Evolutionary conservation across 2,113 vertebrate species (phyloP).

Genomic region (Lampris megalopsis): DNA sequence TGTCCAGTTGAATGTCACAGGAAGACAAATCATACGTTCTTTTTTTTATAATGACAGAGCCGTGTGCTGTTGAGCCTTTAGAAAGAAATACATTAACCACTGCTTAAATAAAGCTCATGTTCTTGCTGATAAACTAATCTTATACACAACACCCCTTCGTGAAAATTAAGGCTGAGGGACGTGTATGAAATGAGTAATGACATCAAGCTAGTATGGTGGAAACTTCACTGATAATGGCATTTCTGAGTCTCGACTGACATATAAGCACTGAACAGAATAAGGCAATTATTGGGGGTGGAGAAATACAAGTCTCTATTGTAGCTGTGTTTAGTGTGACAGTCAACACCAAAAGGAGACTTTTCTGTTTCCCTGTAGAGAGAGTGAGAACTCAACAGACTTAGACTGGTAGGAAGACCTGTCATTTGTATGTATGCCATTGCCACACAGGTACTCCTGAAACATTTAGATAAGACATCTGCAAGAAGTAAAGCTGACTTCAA

Average conservation of each 20-base stretch:
- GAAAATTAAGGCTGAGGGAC: background rate
- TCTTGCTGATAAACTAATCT: background rate
- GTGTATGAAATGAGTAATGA: background rate
- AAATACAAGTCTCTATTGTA: conserved; percentile 14
- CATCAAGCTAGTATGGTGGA: background rate
- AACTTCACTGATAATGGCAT: background rate
- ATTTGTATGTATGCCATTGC: conserved; percentile 8
- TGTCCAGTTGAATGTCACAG: background rate
- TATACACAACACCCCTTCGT: background rate
- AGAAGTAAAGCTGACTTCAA: background rate
- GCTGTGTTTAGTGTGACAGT: conserved; percentile 6
- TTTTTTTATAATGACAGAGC: no score
- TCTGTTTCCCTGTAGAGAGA: conserved; percentile 29
- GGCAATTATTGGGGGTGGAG: background rate
- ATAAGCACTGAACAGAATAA: conserved; percentile 9
- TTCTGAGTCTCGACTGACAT: conserved; percentile 1
- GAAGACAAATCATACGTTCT: no score
- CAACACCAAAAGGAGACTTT: background rate
- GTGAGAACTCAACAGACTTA: conserved; percentile 1
- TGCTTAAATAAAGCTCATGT: background rate
- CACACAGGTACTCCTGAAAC: background rate
- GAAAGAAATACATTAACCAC: background rate
- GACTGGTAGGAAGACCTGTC: background rate
- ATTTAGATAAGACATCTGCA: background rate
- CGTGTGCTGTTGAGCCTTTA: background rate